These are phyloP conservation scores for Anguilla rostrata DNA, from an alignment of 2,113 vertebrate species.

Conservation along the genomic window DNA sequence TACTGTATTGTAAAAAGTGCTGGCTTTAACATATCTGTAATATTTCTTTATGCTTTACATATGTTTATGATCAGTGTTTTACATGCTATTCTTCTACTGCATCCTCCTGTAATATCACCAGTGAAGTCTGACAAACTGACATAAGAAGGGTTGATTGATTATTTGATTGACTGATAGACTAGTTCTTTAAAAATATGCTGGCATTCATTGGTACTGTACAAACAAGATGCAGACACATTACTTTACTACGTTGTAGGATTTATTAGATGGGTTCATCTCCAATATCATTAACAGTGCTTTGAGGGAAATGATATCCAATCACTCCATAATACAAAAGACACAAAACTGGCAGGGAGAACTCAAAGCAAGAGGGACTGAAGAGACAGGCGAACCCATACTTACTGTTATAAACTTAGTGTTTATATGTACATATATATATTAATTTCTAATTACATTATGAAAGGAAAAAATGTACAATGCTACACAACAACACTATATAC, in stretches of 20 bases:
- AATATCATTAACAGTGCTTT: slow-evolving; percentile 28
- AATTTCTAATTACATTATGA: slow-evolving; percentile 68
- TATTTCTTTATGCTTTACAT: not conserved
- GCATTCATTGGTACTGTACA: not conserved
- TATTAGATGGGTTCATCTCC: slow-evolving; percentile 19
- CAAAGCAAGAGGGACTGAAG: slow-evolving; percentile 2
- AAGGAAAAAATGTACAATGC: slow-evolving; percentile 70
- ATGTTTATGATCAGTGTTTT: too few species aligned
- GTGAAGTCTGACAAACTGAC: not conserved
- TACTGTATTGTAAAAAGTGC: not conserved
- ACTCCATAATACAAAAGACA: slow-evolving; percentile 26
- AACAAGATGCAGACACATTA: not conserved
- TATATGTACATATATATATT: slow-evolving; percentile 77
- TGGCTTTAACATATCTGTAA: not conserved
- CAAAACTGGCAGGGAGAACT: slow-evolving; percentile 15
- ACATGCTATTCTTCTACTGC: not conserved
- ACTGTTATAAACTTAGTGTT: slow-evolving; percentile 70
- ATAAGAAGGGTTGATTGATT: not conserved
- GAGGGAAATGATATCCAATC: slow-evolving; percentile 18
- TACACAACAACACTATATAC: slow-evolving; percentile 66
- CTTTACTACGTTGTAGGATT: slow-evolving; percentile 10
- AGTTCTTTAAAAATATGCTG: not conserved
- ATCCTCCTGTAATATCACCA: not conserved
- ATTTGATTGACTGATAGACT: not conserved
- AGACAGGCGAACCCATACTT: slow-evolving; percentile 18